Percentiles rank a stretch among this genome's conserved stretches.
These are phyloP conservation scores for Lethenteron camtschaticum DNA, from an alignment of 2,113 vertebrate species.

Conservation along the genomic window DNA sequence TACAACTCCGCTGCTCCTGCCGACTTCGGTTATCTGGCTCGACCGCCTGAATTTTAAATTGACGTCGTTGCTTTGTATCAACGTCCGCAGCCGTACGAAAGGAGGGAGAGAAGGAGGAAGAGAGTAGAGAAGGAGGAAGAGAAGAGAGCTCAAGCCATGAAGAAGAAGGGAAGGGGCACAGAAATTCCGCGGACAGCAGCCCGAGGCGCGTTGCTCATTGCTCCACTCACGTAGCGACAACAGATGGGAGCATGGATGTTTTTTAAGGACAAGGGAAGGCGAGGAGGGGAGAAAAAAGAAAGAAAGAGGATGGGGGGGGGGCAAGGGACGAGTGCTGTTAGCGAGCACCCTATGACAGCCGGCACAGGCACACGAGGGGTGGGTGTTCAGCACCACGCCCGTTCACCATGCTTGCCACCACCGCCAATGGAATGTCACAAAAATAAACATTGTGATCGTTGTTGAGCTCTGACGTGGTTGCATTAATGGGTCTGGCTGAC, in stretches of 20 bases:
- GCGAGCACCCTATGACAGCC: neutral
- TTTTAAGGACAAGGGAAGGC: neutral
- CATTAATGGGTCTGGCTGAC: no score
- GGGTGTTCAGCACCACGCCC: neutral
- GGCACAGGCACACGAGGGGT: neutral
- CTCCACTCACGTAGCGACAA: neutral
- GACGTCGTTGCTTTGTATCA: no score
- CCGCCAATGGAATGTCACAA: no score
- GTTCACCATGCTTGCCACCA: no score
- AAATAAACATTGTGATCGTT: no score
- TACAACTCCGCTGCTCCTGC: no score
- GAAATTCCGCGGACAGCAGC: slow-evolving; percentile 7
- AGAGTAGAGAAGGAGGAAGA: no score
- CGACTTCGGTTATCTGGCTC: no score
- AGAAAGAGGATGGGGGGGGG: neutral
- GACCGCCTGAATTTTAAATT: no score
- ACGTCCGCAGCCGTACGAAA: no score
- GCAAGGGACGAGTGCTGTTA: neutral
- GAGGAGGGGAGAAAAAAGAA: neutral
- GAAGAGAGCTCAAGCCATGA: slow-evolving; percentile 8
- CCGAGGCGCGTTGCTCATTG: neutral
- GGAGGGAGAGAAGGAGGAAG: no score
- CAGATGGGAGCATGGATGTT: neutral
- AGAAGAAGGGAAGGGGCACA: slow-evolving; percentile 11
- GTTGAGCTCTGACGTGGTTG: no score